Base-by-base conservation (phyloP, 2,888 invertebrate species). In the Plebejus melissa region DNA sequence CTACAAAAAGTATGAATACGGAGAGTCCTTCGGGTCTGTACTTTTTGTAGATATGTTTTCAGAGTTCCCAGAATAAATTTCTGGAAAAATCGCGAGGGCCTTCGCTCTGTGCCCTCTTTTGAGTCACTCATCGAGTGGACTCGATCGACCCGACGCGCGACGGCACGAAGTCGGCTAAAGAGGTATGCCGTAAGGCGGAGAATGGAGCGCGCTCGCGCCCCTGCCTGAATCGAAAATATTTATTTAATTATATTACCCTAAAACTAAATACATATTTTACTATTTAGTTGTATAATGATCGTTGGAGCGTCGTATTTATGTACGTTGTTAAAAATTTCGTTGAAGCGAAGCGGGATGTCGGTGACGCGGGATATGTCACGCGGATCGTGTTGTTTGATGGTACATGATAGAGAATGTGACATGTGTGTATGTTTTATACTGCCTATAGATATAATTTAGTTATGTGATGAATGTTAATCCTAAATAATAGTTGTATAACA, bases 191-290 rank as follows among this genome's bases (percentile, higher is more conserved):
- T 28, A 60, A 9, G 2, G 9, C 28, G 2, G 11, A 46, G 46
- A 46, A 2, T 46, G 46, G 9, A 60, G 60, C 60, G 28, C 60
- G 60, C 60, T 60, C 11, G 28, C 60, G 28, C 60, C 22, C 1
- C 60, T 60, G 60, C 16, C 16, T 11, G 11, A 28, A 60, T 28
- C 4, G 60, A 60, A 28, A 65, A 28, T 41, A 28, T 60, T 13
- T 74, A 65, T 74, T 74, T 60, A 74, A 65, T 74, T 11, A 16
- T 60, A 74, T 46, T 46, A 41, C n/a, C 41, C 4, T 71, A 13
- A 46, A 46, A n/a, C 28, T 71, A 71, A 32, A 70, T 75, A 22
- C 22, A 22, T 22, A 75, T 75, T 75, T 75, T 70, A 38, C 75
- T 75, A 74, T 46, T 28, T 74, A 58, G 38, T 13, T 57, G 58